phyloP scores from a whole-genome alignment of 1,140 invertebrate species.

The Drosophila serrata region DNA sequence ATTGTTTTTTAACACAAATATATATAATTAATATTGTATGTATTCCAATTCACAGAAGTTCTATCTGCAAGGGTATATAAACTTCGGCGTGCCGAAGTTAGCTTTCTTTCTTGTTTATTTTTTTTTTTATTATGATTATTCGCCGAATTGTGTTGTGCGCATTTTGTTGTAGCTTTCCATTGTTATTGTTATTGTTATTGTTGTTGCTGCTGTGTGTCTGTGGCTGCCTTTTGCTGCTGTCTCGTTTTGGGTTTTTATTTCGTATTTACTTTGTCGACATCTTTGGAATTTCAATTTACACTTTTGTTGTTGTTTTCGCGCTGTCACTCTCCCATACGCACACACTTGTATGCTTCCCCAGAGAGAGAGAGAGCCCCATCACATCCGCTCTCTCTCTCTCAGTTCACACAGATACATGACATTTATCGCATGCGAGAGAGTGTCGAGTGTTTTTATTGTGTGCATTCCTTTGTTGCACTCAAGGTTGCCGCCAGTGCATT shows the following conservation, averaged over 20 bases:
- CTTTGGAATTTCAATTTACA: conserved; percentile 85
- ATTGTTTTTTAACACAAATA: no score
- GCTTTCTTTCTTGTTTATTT: conserved; percentile 27
- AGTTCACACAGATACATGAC: conserved; percentile 63
- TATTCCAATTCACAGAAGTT: no score
- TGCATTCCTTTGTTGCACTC: conserved; percentile 38
- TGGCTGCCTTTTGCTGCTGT: conserved; percentile 23
- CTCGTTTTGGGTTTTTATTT: conserved; percentile 61
- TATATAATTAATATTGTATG: no score
- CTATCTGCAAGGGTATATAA: no score
- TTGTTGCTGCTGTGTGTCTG: conserved; percentile 13
- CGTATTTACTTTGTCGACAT: conserved; percentile 80
- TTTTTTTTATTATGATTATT: conserved; percentile 58
- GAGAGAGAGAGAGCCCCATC: neutral
- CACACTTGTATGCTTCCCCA: conserved; percentile 2
- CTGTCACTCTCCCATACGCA: conserved; percentile 40
- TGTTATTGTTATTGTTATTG: conserved; percentile 55
- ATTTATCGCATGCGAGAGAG: conserved; percentile 73
- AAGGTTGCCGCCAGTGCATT: conserved; percentile 66
- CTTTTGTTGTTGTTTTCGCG: conserved; percentile 65
- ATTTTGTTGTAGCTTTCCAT: conserved; percentile 80
- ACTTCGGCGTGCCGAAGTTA: no score
- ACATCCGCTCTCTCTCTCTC: neutral
- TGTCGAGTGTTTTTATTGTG: conserved; percentile 20
- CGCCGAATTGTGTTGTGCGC: conserved; percentile 78